These are phyloP conservation scores for Semicossyphus pulcher DNA, from an alignment of 2,113 vertebrate species.

Conservation along the genomic window DNA sequence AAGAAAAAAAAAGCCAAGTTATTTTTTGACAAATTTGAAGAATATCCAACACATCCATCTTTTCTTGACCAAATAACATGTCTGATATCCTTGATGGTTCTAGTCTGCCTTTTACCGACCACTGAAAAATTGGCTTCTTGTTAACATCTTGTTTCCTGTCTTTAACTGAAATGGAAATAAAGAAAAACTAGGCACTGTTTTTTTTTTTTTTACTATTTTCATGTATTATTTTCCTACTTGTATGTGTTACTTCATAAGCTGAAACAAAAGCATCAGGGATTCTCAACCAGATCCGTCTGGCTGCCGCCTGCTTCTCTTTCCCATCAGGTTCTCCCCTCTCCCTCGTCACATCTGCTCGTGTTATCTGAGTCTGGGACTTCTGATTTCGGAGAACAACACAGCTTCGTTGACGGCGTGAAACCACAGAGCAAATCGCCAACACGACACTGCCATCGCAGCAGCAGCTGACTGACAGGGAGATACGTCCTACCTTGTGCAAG, in stretches of 20 bases:
- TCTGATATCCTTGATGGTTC: too few relatives aligned
- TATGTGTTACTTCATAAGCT: neutral
- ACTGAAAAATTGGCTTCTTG: too few relatives aligned
- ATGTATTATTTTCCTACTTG: neutral
- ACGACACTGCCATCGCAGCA: slow-evolving; percentile 5
- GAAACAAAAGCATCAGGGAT: slow-evolving; percentile 17
- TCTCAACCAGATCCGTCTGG: slow-evolving; percentile 8
- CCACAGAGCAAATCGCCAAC: slow-evolving; percentile 33
- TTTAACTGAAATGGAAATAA: too few relatives aligned
- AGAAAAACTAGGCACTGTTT: too few relatives aligned
- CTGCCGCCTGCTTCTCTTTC: slow-evolving; percentile 28
- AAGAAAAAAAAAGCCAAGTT: too few relatives aligned
- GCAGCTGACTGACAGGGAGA: slow-evolving; percentile 40
- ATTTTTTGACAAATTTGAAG: too few relatives aligned
- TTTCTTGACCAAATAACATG: too few relatives aligned
- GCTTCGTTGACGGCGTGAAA: neutral
- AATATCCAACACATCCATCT: too few relatives aligned
- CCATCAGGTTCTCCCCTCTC: slow-evolving; percentile 24
- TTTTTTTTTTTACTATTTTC: neutral
- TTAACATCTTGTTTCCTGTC: too few relatives aligned
- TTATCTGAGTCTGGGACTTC: slow-evolving; percentile 45
- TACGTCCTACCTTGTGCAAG: slow-evolving; percentile 22
- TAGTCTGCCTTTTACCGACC: too few relatives aligned
- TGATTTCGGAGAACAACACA: slow-evolving; percentile 41
- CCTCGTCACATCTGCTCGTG: slow-evolving; percentile 21